These are phyloP conservation scores for Falco concolor DNA, from an alignment of 2,797 vertebrate genomes.

Conservation along the genomic window DNA sequence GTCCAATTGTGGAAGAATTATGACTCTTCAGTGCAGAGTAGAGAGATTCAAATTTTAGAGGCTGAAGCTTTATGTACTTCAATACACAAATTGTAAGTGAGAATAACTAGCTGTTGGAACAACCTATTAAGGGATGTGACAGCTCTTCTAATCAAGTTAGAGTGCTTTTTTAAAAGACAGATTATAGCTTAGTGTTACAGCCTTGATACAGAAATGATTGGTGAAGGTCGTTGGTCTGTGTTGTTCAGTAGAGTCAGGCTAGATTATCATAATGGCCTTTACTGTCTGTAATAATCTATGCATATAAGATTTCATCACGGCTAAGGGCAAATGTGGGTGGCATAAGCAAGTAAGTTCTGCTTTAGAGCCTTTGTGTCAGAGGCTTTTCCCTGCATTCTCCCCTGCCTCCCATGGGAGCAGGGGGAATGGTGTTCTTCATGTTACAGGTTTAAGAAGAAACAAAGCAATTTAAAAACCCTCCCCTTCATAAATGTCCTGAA, in stretches of 20 bases:
- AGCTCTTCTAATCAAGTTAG: neutral
- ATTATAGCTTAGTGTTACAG: neutral
- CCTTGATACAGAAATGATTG: neutral
- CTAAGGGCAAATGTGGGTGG: neutral
- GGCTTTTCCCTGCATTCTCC: neutral
- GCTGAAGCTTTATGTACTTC: neutral
- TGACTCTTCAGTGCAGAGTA: neutral
- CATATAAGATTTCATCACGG: neutral
- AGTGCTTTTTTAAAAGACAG: neutral
- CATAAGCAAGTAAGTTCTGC: neutral
- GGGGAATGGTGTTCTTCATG: neutral
- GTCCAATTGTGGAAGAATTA: neutral
- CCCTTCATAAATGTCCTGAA: neutral
- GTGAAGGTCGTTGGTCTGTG: neutral
- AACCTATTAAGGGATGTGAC: neutral
- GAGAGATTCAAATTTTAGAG: neutral
- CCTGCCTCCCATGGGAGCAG: neutral
- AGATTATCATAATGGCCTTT: conserved; percentile 9
- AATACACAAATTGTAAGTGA: neutral
- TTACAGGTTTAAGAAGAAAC: neutral
- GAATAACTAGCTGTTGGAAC: neutral
- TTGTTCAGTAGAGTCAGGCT: neutral
- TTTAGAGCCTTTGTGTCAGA: neutral
- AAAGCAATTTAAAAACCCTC: neutral
- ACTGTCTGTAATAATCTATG: neutral